A percentile compares a stretch with the other conserved stretches of the same genome.
These are phyloP conservation scores for Drosophila recens DNA, from an alignment of 2,888 invertebrate genomes.

Conservation along the genomic window DNA sequence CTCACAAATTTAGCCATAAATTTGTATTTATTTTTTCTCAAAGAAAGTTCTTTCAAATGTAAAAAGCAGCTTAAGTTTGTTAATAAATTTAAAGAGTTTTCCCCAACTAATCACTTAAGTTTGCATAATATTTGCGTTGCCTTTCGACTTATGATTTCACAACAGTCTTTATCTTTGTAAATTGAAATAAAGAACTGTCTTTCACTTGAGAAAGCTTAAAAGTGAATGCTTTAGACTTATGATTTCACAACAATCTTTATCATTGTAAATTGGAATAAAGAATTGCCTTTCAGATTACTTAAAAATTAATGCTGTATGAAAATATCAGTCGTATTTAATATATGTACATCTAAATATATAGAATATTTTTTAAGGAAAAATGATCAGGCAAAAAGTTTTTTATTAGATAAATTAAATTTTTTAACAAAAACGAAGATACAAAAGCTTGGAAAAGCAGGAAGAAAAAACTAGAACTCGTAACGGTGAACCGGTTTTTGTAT, in stretches of 20 bases:
- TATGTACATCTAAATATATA: no score
- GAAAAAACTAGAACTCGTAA: no score
- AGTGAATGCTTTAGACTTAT: background rate
- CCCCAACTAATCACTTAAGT: background rate
- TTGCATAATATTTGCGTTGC: background rate
- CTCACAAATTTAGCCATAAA: background rate
- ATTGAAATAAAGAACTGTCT: background rate
- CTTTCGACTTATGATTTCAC: background rate
- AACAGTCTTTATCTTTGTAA: background rate
- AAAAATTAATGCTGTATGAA: background rate
- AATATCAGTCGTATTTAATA: no score
- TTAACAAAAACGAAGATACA: no score
- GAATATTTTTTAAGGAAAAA: no score
- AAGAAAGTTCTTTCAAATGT: background rate
- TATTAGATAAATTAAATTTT: no score
- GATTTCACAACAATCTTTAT: background rate
- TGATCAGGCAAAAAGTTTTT: no score
- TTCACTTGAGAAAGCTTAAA: background rate
- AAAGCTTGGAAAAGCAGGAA: no score
- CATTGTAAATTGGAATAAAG: background rate
- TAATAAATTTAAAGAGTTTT: background rate
- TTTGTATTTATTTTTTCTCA: background rate
- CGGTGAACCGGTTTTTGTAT: no score
- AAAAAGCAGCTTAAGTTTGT: background rate
- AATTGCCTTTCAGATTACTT: background rate